These are phyloP conservation scores for Pseudomugil tenellus DNA, from an alignment of 2,797 vertebrate species.

Conservation along the genomic window DNA sequence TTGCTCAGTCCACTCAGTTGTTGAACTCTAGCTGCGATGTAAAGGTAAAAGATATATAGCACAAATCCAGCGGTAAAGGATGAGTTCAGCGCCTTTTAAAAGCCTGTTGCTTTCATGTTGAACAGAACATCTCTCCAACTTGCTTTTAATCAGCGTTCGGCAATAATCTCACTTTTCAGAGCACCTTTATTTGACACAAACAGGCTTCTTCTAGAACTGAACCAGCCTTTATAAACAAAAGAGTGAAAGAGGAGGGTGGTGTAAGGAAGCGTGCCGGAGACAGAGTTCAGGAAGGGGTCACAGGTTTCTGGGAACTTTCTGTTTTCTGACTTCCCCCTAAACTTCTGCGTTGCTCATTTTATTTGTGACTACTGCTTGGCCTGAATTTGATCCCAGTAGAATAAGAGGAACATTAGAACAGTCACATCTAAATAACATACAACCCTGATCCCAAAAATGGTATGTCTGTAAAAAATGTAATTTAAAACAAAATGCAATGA, in stretches of 20 bases:
- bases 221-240: conserved; percentile 34
- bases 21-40: conserved; percentile 15
- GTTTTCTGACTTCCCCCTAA: conserved; percentile 14
- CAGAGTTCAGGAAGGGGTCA: conserved; percentile 54
- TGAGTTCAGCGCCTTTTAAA: conserved; percentile 50
- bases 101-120: conserved; percentile 24
- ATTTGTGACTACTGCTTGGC: background rate
- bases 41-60: conserved; percentile 29
- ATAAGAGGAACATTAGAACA: background rate
- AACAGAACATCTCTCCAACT: conserved; percentile 6
- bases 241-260: conserved; percentile 46
- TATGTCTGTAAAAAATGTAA: no score
- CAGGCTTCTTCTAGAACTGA: conserved; percentile 43
- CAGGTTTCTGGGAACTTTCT: conserved; percentile 12
- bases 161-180: background rate
- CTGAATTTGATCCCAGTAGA: background rate
- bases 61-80: conserved; percentile 16
- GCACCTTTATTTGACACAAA: background rate
- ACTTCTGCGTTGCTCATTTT: conserved; percentile 8
- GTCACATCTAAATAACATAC: background rate
- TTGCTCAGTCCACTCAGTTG: background rate
- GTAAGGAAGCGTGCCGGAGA: conserved; percentile 64
- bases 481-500: no score
- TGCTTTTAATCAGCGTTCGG: background rate
- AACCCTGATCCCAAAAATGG: no score